Conservation (phyloP, 35 echinoderm and acorn worm genomes). For the Diadema setosum region DNA sequence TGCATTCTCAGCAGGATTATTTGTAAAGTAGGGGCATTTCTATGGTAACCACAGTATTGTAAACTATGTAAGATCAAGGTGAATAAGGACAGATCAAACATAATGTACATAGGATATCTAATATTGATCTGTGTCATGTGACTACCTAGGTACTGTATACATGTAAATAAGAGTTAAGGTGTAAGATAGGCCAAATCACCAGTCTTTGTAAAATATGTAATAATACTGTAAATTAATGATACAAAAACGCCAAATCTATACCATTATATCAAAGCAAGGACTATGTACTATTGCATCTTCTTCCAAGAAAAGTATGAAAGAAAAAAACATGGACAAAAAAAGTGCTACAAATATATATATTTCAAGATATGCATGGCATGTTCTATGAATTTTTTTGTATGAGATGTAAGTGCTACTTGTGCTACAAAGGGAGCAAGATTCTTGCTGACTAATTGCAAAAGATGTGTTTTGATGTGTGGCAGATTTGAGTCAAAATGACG, state of each 20-base stretch:
- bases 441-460: not conserved
- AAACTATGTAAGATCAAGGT: not conserved
- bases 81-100: not conserved
- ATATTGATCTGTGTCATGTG: not conserved
- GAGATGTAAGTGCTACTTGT: not conserved
- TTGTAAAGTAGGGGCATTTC: not conserved
- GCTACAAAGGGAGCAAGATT: not conserved
- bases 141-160: not conserved
- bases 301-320: not conserved
- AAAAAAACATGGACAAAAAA: not conserved
- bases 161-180: not conserved
- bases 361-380: constrained; percentile 11
- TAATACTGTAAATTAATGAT: not conserved
- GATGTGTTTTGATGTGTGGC: not conserved
- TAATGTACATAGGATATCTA: not conserved
- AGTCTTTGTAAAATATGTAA: no score
- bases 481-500: not conserved
- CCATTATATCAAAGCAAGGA: not conserved
- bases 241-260: not conserved
- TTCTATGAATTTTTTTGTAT: not conserved
- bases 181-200: not conserved
- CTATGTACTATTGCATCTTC: not conserved
- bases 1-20: not conserved
- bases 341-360: not conserved
- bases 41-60: not conserved